Base-by-base conservation (phyloP, 2,113 vertebrate genomes). In the Myotis brandtii region DNA sequence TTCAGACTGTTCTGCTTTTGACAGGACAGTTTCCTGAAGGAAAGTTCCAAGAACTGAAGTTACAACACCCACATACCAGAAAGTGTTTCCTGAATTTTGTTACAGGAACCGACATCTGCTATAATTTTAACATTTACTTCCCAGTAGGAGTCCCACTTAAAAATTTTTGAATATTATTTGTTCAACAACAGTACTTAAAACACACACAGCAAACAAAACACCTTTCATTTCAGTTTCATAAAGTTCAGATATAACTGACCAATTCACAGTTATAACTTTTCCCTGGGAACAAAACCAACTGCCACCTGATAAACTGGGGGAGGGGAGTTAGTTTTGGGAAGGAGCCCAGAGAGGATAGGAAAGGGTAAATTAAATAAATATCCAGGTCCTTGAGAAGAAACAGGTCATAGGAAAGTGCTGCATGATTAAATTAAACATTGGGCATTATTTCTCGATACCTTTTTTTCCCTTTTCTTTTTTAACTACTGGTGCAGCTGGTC, bases 31-130 rank as follows among this genome's bases (percentile, higher is more conserved):
- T 97, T 97, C 97, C 97, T 96, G 96, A 93, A 97, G 96, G 69
- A 96, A 97, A 77, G 95, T 93, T 97, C 94, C 93, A 96, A 94
- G 93, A 96, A 94, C 23, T 93, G 86, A 94, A 96, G 95, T 93
- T 83, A 91, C 89, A 93, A 95, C 94, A 86, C 94, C 83, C 94
- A 94, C 97, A 95, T 87, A 96, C 96, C 96, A 94, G 76, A 94
- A 93, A 86, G 43, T 72, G 83, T 95, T 97, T 98, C 96, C 97
- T 97, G 96, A 94, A 96, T 89, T 94, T 91, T 86, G 96, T 94
- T 96, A 91, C 86, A 95, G 95, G 94, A 97, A 97, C 72, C 93
- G 91, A 94, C 93, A 93, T 94, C 83, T 96, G 80, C 52, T 87
- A 12, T 70, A 93, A 95, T 87, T 94, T 90, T 72, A 95, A 96